These are phyloP conservation scores for Babylonia areolata DNA, from an alignment of 1,140 invertebrate species.

Conservation along the genomic window DNA sequence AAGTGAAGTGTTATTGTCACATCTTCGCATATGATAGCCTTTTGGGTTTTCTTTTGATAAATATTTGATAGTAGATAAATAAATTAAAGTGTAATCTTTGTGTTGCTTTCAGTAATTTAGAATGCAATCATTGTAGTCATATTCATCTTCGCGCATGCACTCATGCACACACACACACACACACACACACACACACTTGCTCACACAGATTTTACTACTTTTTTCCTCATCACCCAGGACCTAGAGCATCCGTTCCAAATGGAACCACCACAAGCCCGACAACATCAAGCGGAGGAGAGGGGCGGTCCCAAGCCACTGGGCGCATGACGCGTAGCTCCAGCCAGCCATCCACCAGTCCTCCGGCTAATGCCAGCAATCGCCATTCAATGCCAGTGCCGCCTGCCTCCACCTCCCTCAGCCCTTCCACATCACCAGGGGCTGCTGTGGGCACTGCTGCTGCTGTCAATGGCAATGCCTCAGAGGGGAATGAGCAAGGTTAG, in stretches of 20 bases:
- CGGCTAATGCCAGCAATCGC: not conserved
- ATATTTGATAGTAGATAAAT: too few species aligned
- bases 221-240: not conserved
- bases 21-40: too few species aligned
- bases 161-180: too few species aligned
- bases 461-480: not conserved
- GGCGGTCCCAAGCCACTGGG: not conserved
- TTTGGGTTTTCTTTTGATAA: too few species aligned
- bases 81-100: too few species aligned
- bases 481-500: too few species aligned
- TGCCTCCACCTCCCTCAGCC: not conserved
- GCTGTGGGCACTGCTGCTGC: not conserved
- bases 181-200: too few species aligned
- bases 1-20: too few species aligned
- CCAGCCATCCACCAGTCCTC: not conserved
- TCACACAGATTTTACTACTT: too few species aligned
- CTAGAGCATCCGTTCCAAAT: conserved; percentile 3
- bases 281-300: not conserved
- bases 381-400: not conserved
- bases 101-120: too few species aligned
- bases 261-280: not conserved
- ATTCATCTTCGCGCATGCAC: too few species aligned
- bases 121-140: too few species aligned
- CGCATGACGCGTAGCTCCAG: conserved; percentile 1
- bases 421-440: not conserved